phyloP scores from a whole-genome alignment of 2,888 invertebrate genomes.

The Xylophagus ater region DNA sequence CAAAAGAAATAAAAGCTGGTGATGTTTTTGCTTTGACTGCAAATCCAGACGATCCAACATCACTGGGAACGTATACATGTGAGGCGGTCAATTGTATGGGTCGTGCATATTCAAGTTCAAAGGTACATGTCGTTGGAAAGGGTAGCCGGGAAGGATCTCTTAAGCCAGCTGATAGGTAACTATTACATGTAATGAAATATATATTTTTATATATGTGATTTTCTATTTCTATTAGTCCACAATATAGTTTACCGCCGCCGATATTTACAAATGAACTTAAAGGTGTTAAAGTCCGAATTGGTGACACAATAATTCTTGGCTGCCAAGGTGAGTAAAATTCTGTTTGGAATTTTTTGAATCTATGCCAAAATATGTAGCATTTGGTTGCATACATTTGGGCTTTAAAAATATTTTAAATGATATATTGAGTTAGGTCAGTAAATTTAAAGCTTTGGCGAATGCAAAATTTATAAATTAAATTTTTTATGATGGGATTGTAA shows the following conservation, averaged over 20 bases:
- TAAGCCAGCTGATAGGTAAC: conserved; percentile 55
- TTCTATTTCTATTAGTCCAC: conserved; percentile 23
- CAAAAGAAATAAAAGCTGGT: conserved; percentile 77
- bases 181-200: too few species aligned
- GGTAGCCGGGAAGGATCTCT: conserved; percentile 58
- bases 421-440: too few species aligned
- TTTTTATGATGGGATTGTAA: too few species aligned
- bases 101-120: conserved; percentile 67
- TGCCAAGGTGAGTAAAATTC: conserved; percentile 52
- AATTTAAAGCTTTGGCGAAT: too few species aligned
- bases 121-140: conserved; percentile 68
- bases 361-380: too few species aligned
- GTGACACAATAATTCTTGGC: conserved; percentile 59
- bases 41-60: conserved; percentile 72
- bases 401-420: too few species aligned
- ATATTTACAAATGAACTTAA: conserved; percentile 65
- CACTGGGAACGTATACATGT: conserved; percentile 77
- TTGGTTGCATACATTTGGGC: too few species aligned
- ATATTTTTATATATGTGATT: neutral
- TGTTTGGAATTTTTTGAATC: neutral
- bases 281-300: conserved; percentile 65
- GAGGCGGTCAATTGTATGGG: conserved; percentile 87
- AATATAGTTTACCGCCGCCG: conserved; percentile 51
- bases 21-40: conserved; percentile 81
- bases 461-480: too few species aligned